Evolutionary conservation across 2,888 invertebrate species (phyloP), one percentile per base, ranked within the genome.

Genomic region (Leucozona laternaria): DNA sequence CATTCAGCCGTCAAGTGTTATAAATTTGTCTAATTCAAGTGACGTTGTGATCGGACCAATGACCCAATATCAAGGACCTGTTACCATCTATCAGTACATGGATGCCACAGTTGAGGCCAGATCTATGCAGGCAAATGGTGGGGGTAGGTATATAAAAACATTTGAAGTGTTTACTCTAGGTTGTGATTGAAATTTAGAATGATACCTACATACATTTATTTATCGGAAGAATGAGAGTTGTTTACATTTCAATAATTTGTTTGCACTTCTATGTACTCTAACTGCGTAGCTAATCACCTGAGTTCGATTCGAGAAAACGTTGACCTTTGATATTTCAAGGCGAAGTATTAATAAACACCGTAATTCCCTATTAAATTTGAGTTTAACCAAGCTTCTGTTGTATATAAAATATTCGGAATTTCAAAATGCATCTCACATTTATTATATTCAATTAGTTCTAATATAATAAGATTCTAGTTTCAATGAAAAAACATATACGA

Each of bases 31-130:
- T 25, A 92, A 93, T 88, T 94, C 94, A 1, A 92, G 91, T 81
- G 93, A 94, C 89, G 93, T 94, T 57, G 93, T 94, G 28, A 93
- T 94, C 72, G 94, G 94, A 2, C 93, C 94, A 28, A 93, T 93
- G 90, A 94, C 93, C 71, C 93, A 94, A 79, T 93, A 93, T 83
- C 93, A 93, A 88, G 94, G 93, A 37, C 93, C 94, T 15, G 94
- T 94, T 6, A 94, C 93, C 11, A 94, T 94, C 83, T 93, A 93
- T 80, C 93, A 93, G 79, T 93, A 93, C 75, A 92, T 92, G 91
- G 93, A 93, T 75, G 92, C 91, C 60, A 92, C 91, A 20, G 91
- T 91, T 45, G 91, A 92, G 86, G 90, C 91, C 2, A 89, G 90
- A 71, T 90, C 91, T 17, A 90, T 90, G 91, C 91, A 91, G 75